These are phyloP conservation scores for Vanessa atalanta DNA, from an alignment of 1,140 invertebrate genomes.

Conservation along the genomic window DNA sequence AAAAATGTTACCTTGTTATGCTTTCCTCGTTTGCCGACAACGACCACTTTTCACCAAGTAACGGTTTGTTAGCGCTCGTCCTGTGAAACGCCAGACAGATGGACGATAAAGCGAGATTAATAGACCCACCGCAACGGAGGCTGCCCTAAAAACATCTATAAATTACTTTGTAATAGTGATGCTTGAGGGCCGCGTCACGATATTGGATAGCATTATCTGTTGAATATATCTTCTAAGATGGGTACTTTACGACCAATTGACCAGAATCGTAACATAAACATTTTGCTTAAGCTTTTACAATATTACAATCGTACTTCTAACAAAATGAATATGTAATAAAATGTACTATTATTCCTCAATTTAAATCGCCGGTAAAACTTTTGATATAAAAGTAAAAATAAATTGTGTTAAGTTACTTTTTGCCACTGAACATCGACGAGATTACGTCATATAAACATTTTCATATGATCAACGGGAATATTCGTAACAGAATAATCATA, in stretches of 20 bases:
- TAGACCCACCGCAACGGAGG: conserved; percentile 43
- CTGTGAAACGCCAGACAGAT: conserved; percentile 40
- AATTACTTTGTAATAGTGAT: conserved; percentile 42
- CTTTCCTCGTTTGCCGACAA: conserved; percentile 40
- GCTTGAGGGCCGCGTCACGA: conserved; percentile 29
- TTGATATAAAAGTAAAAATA: no score
- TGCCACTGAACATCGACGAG: not conserved
- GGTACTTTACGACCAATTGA: not conserved
- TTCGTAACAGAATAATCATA: not conserved
- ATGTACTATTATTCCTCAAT: no score
- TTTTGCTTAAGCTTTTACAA: not conserved
- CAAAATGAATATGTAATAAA: no score
- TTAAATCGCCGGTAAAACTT: no score
- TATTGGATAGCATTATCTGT: conserved; percentile 31
- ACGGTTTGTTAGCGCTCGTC: conserved; percentile 49
- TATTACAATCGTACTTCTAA: no score
- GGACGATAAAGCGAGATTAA: conserved; percentile 54
- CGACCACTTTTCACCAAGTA: conserved; percentile 34
- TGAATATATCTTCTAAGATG: conserved; percentile 21
- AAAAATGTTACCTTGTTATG: conserved; percentile 55
- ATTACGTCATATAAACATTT: not conserved
- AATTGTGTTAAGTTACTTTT: no score
- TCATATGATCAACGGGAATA: not conserved
- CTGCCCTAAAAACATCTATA: conserved; percentile 46
- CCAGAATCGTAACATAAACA: not conserved